A percentile compares a stretch with the other conserved stretches of the same genome.
Conservation (phyloP, 1,140 invertebrate species). For the Drosophila chauvacae region DNA sequence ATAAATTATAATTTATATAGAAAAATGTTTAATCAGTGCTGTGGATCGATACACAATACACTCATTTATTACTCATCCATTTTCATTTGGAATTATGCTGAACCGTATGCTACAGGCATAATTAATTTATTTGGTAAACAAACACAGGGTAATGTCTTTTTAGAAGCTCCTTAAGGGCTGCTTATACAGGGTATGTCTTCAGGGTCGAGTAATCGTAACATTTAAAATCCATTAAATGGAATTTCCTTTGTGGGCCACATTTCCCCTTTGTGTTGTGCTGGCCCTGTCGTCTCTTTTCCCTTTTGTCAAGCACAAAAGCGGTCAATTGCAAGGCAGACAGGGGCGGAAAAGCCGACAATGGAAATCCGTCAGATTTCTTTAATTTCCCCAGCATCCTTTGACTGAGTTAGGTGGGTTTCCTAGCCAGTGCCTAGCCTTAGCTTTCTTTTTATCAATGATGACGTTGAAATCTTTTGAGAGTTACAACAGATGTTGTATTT, state of each 20-base stretch:
- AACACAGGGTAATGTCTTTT: neutral
- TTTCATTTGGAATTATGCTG: neutral
- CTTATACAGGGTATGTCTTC: neutral
- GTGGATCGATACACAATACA: conserved; percentile 25
- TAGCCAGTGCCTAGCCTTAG: conserved; percentile 8
- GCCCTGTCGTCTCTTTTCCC: conserved; percentile 10
- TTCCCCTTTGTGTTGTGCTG: conserved; percentile 27
- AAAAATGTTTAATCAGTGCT: conserved; percentile 6
- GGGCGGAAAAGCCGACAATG: conserved; percentile 39
- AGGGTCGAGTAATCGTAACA: conserved; percentile 12
- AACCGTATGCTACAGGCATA: neutral
- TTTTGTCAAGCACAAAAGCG: conserved; percentile 36
- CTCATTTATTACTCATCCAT: conserved; percentile 3
- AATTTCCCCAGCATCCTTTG: conserved; percentile 38
- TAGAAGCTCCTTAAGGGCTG: neutral
- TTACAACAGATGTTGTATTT: neutral
- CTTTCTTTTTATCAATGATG: conserved; percentile 12
- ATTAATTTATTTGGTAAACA: conserved; percentile 15
- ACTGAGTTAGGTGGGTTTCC: conserved; percentile 13
- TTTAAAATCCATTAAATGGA: conserved; percentile 43
- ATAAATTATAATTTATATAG: conserved; percentile 3
- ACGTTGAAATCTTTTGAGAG: neutral
- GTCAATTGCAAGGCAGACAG: conserved; percentile 36
- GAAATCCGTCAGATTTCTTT: conserved; percentile 51
- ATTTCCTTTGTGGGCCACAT: conserved; percentile 37